Percentiles rank a stretch among this genome's conserved stretches.
Conservation (phyloP, 2,797 vertebrate species). For the Lepilemur septentrionalis region DNA sequence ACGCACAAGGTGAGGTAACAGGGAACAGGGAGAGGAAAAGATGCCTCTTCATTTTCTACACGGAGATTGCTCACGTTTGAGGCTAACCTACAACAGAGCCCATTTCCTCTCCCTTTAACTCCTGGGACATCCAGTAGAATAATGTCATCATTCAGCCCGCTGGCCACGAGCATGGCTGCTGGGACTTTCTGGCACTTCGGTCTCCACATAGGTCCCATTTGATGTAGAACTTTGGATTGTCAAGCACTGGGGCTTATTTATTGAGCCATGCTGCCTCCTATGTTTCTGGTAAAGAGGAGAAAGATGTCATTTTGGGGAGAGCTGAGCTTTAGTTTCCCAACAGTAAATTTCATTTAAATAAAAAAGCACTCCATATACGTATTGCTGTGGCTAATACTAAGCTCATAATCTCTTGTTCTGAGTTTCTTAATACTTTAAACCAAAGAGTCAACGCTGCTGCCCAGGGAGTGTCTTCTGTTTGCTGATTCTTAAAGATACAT, state of each 20-base stretch:
- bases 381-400: neutral
- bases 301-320: neutral
- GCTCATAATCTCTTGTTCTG: neutral
- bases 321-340: neutral
- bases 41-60: neutral
- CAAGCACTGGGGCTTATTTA: neutral
- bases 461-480: neutral
- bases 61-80: neutral
- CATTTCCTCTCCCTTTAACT: neutral
- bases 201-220: neutral
- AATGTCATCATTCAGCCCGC: neutral
- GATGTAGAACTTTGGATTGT: neutral
- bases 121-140: neutral
- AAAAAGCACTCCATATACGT: neutral
- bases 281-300: neutral
- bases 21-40: neutral
- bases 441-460: neutral
- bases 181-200: neutral
- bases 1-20: neutral
- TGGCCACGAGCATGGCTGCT: neutral
- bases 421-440: neutral
- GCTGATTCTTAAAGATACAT: neutral
- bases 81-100: neutral
- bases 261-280: neutral
- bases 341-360: neutral